Conservation (phyloP, 2,888 invertebrate genomes). For the Euzophera pinguis region DNA sequence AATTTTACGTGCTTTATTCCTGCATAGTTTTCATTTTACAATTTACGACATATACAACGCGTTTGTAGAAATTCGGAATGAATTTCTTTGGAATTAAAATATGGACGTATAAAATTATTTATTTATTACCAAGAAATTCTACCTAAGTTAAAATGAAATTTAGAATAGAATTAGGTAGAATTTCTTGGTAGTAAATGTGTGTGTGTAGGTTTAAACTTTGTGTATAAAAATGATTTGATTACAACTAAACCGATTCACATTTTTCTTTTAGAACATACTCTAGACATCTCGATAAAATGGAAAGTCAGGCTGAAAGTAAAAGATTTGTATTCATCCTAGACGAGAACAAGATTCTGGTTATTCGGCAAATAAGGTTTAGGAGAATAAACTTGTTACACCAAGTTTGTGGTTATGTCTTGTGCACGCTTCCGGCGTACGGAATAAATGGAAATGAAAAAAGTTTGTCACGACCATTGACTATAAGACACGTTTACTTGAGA, state of each 20-base stretch:
- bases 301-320: background rate
- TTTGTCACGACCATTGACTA: constrained; percentile 17
- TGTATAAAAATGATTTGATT: no score
- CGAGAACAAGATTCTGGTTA: background rate
- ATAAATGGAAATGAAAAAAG: constrained; percentile 17
- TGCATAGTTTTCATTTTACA: no score
- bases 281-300: background rate
- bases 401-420: constrained; percentile 11
- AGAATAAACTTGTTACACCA: constrained; percentile 10
- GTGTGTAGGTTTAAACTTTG: no score
- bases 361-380: constrained; percentile 11
- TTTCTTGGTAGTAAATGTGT: no score
- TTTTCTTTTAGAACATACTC: background rate
- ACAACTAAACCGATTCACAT: background rate
- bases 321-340: background rate
- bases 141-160: no score
- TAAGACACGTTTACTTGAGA: background rate
- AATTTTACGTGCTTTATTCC: no score
- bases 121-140: no score
- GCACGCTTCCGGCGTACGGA: constrained; percentile 6
- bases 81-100: no score
- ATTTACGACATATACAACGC: no score
- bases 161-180: no score
- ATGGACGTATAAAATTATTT: no score
- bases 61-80: no score